These are phyloP conservation scores for Scyliorhinus canicula DNA, from an alignment of 2,797 vertebrate species.

Conservation along the genomic window DNA sequence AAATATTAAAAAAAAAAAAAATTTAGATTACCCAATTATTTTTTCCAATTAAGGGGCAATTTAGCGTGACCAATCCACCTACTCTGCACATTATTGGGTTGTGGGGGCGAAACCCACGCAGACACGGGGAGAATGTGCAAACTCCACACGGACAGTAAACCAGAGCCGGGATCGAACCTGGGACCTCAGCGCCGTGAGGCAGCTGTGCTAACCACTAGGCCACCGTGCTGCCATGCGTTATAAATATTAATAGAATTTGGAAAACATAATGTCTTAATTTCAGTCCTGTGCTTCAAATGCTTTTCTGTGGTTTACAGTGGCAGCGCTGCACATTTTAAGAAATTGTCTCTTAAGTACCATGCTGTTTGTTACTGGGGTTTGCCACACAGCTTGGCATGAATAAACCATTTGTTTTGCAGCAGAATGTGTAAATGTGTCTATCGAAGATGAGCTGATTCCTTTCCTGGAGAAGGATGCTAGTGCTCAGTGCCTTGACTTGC, in stretches of 20 bases:
- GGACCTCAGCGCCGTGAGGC: too few relatives aligned
- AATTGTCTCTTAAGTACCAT: neutral
- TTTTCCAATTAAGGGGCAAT: too few relatives aligned
- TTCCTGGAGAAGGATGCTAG: neutral
- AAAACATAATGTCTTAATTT: neutral
- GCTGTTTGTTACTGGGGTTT: neutral
- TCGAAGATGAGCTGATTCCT: neutral
- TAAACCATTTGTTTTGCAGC: neutral
- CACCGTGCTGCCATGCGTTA: too few relatives aligned
- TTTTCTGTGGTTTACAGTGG: neutral
- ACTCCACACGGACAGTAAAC: too few relatives aligned
- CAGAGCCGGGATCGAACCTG: too few relatives aligned
- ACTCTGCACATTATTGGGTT: too few relatives aligned
- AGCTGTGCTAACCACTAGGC: too few relatives aligned
- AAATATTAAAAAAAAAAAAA: too few relatives aligned
- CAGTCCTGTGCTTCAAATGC: neutral
- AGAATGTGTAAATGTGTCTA: neutral
- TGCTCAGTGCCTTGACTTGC: neutral
- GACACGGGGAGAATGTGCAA: too few relatives aligned
- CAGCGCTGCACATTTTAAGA: neutral
- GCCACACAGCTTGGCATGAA: neutral
- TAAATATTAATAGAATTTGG: neutral
- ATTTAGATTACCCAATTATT: too few relatives aligned
- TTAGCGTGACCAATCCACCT: too few relatives aligned
- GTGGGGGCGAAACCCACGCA: too few relatives aligned